Percentiles rank a stretch among this genome's conserved stretches.
phyloP scores from a whole-genome alignment of 2,113 vertebrate species.

The Casuarius casuarius region DNA sequence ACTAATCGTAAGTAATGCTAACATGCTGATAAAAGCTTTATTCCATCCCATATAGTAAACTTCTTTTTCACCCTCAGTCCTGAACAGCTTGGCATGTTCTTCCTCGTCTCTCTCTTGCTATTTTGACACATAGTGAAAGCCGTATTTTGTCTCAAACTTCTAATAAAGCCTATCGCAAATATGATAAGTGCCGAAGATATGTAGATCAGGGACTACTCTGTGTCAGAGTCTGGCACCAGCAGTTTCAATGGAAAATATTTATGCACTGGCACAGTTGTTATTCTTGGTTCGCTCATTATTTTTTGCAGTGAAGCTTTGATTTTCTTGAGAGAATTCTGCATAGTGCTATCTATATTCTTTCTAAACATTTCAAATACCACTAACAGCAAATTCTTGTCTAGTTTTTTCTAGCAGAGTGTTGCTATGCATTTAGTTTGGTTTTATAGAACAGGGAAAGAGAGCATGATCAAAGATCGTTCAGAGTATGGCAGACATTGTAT shows the following conservation, averaged over 20 bases:
- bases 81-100: background rate
- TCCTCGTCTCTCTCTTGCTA: background rate
- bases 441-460: background rate
- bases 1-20: background rate
- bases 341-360: background rate
- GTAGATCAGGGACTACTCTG: background rate
- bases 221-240: background rate
- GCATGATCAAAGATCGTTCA: background rate
- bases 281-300: background rate
- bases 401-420: background rate
- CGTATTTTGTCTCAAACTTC: background rate
- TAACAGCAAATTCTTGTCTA: background rate
- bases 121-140: background rate
- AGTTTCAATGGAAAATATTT: background rate
- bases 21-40: background rate
- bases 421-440: background rate
- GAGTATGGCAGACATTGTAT: background rate
- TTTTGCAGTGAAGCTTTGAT: background rate
- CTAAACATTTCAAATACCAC: background rate
- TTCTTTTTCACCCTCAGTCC: background rate
- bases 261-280: background rate
- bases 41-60: rapidly evolving
- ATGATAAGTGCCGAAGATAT: background rate
- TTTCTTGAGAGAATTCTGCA: background rate
- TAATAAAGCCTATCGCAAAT: background rate